Evolutionary conservation across 2,113 vertebrate genomes (phyloP).

Genomic region (Carassius auratus): DNA sequence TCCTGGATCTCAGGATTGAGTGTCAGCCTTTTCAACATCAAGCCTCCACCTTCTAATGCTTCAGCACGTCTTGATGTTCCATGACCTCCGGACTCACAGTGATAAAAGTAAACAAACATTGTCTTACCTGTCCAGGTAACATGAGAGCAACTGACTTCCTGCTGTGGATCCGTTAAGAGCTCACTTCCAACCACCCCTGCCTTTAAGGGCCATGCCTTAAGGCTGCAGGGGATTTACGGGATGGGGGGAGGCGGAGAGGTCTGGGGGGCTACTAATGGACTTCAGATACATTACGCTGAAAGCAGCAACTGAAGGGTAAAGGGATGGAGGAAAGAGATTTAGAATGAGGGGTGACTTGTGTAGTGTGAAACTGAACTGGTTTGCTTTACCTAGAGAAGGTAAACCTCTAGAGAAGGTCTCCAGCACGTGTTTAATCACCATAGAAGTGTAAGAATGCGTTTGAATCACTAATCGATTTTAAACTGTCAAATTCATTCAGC

Average conservation of each 20-base stretch:
- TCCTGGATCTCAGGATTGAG: constrained; percentile 64
- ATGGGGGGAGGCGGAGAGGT: constrained; percentile 23
- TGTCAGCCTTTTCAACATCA: constrained; percentile 67
- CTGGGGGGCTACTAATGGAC: constrained; percentile 58
- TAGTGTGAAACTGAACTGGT: constrained; percentile 69
- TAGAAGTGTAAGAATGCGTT: neutral
- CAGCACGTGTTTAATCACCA: neutral
- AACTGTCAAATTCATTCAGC: neutral
- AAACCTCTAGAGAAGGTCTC: neutral
- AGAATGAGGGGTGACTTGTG: constrained; percentile 69
- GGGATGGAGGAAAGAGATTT: constrained; percentile 14
- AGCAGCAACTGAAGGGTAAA: constrained; percentile 55
- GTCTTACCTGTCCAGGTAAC: constrained; percentile 79
- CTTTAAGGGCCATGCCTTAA: constrained; percentile 51
- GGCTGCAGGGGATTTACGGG: constrained; percentile 54
- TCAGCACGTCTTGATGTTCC: constrained; percentile 55
- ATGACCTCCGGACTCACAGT: constrained; percentile 70
- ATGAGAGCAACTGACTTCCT: constrained; percentile 71
- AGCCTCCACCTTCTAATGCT: constrained; percentile 46
- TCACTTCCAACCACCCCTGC: constrained; percentile 48
- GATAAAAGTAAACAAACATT: constrained; percentile 78
- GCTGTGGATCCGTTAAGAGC: constrained; percentile 57
- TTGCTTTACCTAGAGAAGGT: neutral
- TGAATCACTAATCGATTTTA: neutral
- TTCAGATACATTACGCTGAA: constrained; percentile 56